Evolutionary conservation across 2,888 invertebrate genomes (phyloP).

Genomic region (Megamerina dolium): DNA sequence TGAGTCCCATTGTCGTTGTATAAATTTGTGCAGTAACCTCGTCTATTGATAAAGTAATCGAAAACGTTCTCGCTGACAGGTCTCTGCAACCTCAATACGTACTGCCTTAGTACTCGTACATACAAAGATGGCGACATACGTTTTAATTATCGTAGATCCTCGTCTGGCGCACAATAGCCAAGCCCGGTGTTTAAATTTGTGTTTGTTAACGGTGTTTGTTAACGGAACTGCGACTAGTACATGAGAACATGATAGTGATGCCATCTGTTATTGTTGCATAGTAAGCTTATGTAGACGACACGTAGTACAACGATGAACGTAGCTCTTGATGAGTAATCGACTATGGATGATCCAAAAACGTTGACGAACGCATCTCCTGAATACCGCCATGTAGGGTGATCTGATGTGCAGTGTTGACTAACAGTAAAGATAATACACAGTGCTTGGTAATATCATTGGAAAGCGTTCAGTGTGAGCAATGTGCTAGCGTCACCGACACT

Average conservation of each 20-base stretch:
- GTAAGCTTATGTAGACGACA: background rate
- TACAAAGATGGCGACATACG: background rate
- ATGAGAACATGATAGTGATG: background rate
- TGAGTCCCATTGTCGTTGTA: slow-evolving; percentile 2
- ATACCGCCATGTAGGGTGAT: background rate
- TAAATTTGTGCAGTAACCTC: background rate
- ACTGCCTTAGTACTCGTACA: too few relatives aligned
- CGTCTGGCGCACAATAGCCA: background rate
- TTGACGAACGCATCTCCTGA: background rate
- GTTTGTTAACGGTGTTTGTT: too few relatives aligned
- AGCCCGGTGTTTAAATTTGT: too few relatives aligned
- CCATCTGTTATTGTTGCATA: too few relatives aligned
- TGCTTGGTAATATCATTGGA: too few relatives aligned
- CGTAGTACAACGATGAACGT: background rate
- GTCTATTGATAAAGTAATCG: background rate
- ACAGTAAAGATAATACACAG: background rate
- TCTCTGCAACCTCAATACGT: slow-evolving; percentile 3
- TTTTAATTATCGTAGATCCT: background rate
- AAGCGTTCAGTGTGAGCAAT: too few relatives aligned
- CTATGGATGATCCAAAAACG: background rate
- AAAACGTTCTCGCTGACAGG: background rate
- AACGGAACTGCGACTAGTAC: too few relatives aligned
- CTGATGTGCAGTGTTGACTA: background rate
- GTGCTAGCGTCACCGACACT: too few relatives aligned
- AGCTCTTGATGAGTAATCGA: background rate